Evolutionary conservation across 2,888 invertebrate species (phyloP).

Genomic region (Drosophila neotestacea): DNA sequence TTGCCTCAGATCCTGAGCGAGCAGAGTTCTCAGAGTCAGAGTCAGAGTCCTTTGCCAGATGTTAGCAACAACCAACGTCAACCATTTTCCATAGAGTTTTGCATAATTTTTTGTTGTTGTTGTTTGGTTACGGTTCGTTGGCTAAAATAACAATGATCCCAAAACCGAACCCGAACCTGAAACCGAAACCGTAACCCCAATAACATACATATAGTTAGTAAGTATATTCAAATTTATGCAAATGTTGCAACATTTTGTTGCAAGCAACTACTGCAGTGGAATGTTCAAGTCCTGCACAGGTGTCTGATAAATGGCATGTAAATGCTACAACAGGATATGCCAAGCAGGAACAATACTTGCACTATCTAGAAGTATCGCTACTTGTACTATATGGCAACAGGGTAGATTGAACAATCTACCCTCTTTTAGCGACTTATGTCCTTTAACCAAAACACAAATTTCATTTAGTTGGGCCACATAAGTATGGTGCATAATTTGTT

Average conservation of each 20-base stretch:
- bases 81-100: conserved; percentile 59
- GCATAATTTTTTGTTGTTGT: conserved; percentile 52
- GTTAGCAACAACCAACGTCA: conserved; percentile 29
- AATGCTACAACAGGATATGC: conserved; percentile 52
- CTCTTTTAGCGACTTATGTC: too few relatives aligned
- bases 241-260: conserved; percentile 58
- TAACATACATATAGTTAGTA: background rate
- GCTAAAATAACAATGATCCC: conserved; percentile 14
- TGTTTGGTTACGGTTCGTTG: conserved; percentile 47
- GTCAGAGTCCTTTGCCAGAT: conserved; percentile 40
- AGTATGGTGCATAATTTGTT: conserved; percentile 2
- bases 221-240: conserved; percentile 67
- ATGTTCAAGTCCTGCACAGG: conserved; percentile 54
- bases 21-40: background rate
- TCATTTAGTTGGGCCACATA: conserved; percentile 3
- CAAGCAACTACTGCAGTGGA: background rate
- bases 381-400: conserved; percentile 37
- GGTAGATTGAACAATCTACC: conserved; percentile 34
- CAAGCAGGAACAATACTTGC: background rate
- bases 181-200: conserved; percentile 9
- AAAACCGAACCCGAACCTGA: conserved; percentile 6
- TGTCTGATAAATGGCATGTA: conserved; percentile 69
- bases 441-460: conserved; percentile 16
- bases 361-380: background rate
- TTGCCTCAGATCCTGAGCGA: conserved; percentile 11